Evolutionary conservation across 2,797 vertebrate species (phyloP), one percentile per base, ranked within the genome.

Genomic region (Smutsia gigantea): DNA sequence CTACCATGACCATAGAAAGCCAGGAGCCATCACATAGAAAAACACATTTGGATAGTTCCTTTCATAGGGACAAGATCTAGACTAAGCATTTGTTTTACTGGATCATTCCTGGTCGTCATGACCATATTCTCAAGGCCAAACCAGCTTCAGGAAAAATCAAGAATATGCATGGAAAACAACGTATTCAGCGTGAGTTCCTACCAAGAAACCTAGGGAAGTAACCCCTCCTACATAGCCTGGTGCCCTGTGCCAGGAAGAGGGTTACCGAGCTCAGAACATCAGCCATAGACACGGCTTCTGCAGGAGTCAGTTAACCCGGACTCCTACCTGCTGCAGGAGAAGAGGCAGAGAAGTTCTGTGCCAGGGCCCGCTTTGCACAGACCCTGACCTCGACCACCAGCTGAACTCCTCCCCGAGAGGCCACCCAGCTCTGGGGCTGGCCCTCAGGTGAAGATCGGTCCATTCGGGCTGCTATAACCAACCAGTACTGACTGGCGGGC

Each of bases 241-340:
- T 63, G 5, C 6, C 23, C 31, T 17, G 31, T 74, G 12, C 21
- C 0, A 3, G 6, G 34, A 64, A 61, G 29, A 10, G 27, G 23
- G 55, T 39, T 59, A 51, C 4, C 7, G 10, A 17, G 5, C 12
- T 34, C 42, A 84, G 27, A 53, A 21, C 7, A 4, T 21, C 57
- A 25, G n/a, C 74, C 51, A 7, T 17, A 0, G 9, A 29, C 23
- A n/a, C 61, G 0, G 0, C 25, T 9, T 78, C 49, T 0, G 3
- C 15, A 51, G 31, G 51, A 55, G 51, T 39, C 5, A 75, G 17
- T 27, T 19, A 42, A 27, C 29, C 21, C 31, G 49, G 57, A 34
- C 37, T 27, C n/a, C 61, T 49, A 7, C 15, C 17, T 72, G 27
- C 42, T 46, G 42, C 42, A 46, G 42, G 23, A 87, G 68, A 66